Conservation (phyloP, 2,888 invertebrate genomes). For the Lepidocyrtoides sp. region DNA sequence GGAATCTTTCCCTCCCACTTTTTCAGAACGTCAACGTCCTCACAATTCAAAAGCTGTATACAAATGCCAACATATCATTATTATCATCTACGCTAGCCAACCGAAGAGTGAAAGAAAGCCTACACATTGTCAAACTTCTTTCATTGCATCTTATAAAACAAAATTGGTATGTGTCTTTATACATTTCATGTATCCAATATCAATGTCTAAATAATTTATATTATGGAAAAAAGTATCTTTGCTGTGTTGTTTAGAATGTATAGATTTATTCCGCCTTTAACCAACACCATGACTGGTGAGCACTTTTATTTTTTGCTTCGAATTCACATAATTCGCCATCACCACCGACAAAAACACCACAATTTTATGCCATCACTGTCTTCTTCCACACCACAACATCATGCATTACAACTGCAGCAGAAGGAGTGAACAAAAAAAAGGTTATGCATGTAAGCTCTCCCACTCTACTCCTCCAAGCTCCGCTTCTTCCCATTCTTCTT, state of each 20-base stretch:
- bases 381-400: not conserved
- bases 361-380: not conserved
- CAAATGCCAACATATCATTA: not conserved
- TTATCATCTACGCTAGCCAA: not conserved
- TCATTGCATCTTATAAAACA: not conserved
- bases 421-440: not conserved
- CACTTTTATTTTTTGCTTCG: not conserved
- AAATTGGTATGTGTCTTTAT: too few species aligned
- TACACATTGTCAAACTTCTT: not conserved
- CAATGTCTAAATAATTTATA: slow-evolving; percentile 37
- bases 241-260: not conserved
- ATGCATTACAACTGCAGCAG: not conserved
- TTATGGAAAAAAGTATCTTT: not conserved
- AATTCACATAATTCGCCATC: not conserved
- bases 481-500: not conserved
- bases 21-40: not conserved
- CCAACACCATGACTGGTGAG: not conserved
- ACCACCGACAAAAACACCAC: not conserved
- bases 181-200: not conserved
- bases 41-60: not conserved
- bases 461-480: not conserved
- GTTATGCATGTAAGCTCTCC: not conserved
- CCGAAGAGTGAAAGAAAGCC: not conserved
- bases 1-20: not conserved
- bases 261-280: not conserved